phyloP scores from a whole-genome alignment of 2,113 vertebrate genomes.

The Irena cyanogastra region DNA sequence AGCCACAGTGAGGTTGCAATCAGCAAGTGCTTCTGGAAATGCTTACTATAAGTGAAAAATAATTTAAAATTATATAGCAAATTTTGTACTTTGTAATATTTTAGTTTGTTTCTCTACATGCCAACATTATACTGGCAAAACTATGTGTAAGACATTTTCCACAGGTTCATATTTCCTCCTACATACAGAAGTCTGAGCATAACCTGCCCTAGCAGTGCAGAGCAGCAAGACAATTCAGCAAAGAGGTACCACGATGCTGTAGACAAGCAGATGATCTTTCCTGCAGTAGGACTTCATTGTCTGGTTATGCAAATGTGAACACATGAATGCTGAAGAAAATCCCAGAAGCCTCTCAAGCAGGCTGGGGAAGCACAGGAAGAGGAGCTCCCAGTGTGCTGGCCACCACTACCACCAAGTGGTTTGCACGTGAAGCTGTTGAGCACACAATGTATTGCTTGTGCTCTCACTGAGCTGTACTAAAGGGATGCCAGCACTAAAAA shows the following conservation, averaged over 20 bases:
- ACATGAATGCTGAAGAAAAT: neutral
- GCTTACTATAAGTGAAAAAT: neutral
- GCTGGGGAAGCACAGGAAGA: neutral
- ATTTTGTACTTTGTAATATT: neutral
- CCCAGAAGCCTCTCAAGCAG: neutral
- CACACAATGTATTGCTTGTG: neutral
- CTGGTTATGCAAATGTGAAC: accelerated
- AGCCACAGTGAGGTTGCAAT: neutral
- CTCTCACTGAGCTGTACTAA: neutral
- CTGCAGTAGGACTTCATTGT: neutral
- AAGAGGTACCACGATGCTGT: neutral
- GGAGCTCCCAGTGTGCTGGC: neutral
- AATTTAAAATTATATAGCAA: neutral
- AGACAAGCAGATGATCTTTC: neutral
- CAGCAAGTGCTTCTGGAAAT: neutral
- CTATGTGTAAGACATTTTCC: neutral
- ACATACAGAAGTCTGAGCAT: neutral
- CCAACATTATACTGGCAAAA: neutral
- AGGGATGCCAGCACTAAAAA: neutral
- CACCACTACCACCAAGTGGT: constrained; percentile 50
- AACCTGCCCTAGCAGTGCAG: neutral
- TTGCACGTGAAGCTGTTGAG: neutral
- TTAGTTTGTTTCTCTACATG: neutral
- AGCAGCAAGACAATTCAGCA: neutral
- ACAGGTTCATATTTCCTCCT: neutral